A percentile compares a stretch with the other conserved stretches of the same genome.
Conservation (phyloP, 2,888 invertebrate genomes). For the Cantharis nigra region DNA sequence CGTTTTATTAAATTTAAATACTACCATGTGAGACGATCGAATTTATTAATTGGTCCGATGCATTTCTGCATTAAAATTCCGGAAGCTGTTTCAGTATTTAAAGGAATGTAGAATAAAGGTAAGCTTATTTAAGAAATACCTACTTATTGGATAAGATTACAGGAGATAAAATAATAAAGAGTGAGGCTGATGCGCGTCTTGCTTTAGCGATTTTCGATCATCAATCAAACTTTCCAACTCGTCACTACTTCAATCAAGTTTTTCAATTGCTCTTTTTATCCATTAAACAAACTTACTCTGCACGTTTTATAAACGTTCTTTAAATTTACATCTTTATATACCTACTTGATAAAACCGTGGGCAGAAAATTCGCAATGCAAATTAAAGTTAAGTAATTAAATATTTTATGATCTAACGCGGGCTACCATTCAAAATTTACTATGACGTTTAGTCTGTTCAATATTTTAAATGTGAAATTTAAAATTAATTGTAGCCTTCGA, state of each 20-base stretch:
- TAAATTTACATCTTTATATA: neutral
- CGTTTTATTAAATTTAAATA: neutral
- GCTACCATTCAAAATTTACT: neutral
- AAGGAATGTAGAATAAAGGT: conserved; percentile 24
- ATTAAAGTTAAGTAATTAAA: neutral
- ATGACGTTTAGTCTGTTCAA: neutral
- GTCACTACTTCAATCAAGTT: neutral
- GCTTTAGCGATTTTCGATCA: conserved; percentile 8
- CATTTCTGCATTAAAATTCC: conserved; percentile 5
- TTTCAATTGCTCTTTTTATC: neutral
- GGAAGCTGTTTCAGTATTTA: conserved; percentile 8
- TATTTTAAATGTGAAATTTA: neutral
- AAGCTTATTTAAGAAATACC: neutral
- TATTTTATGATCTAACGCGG: neutral
- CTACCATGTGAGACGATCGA: neutral
- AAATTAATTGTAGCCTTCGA: neutral
- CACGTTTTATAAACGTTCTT: neutral
- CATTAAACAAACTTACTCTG: neutral
- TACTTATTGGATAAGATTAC: neutral
- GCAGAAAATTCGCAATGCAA: neutral
- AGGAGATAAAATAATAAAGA: conserved; percentile 4
- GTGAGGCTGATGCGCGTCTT: neutral
- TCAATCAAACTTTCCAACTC: neutral
- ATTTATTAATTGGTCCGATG: conserved; percentile 4
- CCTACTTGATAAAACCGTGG: neutral